Conservation (phyloP, 2,888 invertebrate species). For the Graphium colonna region DNA sequence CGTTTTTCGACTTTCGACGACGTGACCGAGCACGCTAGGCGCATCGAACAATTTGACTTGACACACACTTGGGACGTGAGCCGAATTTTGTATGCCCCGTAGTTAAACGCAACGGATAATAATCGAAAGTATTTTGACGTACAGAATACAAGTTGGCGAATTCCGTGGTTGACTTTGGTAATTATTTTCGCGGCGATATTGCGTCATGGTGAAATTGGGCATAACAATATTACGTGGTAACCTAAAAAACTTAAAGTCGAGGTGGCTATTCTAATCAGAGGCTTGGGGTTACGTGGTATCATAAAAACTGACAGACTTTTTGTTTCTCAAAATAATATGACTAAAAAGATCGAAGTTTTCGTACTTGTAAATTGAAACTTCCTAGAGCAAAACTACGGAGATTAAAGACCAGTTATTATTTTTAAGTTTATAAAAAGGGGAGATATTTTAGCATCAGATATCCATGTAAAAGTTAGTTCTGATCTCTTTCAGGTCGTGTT, state of each 20-base stretch:
- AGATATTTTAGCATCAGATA: too few species aligned
- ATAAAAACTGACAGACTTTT: too few species aligned
- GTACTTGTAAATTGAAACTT: too few species aligned
- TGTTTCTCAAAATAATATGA: too few species aligned
- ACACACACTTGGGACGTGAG: neutral
- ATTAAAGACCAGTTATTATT: too few species aligned
- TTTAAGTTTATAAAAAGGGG: too few species aligned
- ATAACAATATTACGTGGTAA: neutral
- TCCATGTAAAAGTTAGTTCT: too few species aligned
- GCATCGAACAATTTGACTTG: neutral
- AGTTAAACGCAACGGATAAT: neutral
- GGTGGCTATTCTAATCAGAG: too few species aligned
- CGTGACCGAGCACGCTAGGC: neutral
- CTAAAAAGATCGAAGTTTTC: too few species aligned
- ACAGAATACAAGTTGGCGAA: slow-evolving; percentile 7
- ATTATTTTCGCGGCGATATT: slow-evolving; percentile 10
- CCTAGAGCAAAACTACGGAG: too few species aligned
- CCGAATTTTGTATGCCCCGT: neutral
- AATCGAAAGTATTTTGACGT: slow-evolving; percentile 13
- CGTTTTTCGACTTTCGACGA: neutral
- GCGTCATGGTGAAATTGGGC: slow-evolving; percentile 2
- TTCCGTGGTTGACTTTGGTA: slow-evolving; percentile 9
- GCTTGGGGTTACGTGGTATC: neutral
- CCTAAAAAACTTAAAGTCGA: too few species aligned
- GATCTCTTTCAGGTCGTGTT: too few species aligned